Percentiles rank a stretch among this genome's conserved stretches.
These are phyloP conservation scores for Sphaerodactylus townsendi DNA, from an alignment of 2,113 vertebrate species.

Conservation along the genomic window DNA sequence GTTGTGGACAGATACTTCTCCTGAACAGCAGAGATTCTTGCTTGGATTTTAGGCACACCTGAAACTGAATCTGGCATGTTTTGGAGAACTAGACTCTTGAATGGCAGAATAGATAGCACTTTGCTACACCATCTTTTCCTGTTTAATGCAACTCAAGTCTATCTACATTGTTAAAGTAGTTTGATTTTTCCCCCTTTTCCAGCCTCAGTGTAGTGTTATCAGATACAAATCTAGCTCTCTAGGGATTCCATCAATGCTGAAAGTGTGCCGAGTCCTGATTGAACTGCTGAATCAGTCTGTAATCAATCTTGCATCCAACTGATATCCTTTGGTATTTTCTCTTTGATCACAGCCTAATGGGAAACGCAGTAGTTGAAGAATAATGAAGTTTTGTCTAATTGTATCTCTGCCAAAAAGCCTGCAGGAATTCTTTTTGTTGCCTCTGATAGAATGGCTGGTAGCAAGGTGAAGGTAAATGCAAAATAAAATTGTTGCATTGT, in stretches of 20 bases:
- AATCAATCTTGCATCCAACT: slow-evolving; percentile 83
- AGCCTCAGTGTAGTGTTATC: slow-evolving; percentile 66
- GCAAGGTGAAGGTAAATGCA: slow-evolving; percentile 32
- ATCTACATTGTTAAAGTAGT: slow-evolving; percentile 70
- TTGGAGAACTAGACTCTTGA: slow-evolving; percentile 49
- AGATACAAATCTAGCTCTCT: slow-evolving; percentile 71
- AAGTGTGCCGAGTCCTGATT: slow-evolving; percentile 82
- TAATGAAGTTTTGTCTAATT: slow-evolving; percentile 79
- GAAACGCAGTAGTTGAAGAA: slow-evolving; percentile 78
- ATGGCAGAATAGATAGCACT: slow-evolving; percentile 60
- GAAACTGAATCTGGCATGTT: slow-evolving; percentile 55
- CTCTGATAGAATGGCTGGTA: slow-evolving; percentile 64
- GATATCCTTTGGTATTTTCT: slow-evolving; percentile 77
- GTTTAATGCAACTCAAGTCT: slow-evolving; percentile 66
- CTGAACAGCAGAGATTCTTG: neutral
- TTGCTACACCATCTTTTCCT: slow-evolving; percentile 64
- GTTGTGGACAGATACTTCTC: neutral
- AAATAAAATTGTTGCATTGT: slow-evolving; percentile 24
- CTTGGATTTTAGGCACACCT: slow-evolving; percentile 39
- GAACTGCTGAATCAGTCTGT: slow-evolving; percentile 78
- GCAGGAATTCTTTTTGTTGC: slow-evolving; percentile 53
- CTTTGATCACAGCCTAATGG: slow-evolving; percentile 83
- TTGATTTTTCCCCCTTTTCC: slow-evolving; percentile 64
- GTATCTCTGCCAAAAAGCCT: slow-evolving; percentile 58
- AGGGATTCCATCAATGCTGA: slow-evolving; percentile 81